Percentiles rank a stretch among this genome's conserved stretches.
These are phyloP conservation scores for Pteria penguin DNA, from an alignment of 2,888 invertebrate species.

Conservation along the genomic window DNA sequence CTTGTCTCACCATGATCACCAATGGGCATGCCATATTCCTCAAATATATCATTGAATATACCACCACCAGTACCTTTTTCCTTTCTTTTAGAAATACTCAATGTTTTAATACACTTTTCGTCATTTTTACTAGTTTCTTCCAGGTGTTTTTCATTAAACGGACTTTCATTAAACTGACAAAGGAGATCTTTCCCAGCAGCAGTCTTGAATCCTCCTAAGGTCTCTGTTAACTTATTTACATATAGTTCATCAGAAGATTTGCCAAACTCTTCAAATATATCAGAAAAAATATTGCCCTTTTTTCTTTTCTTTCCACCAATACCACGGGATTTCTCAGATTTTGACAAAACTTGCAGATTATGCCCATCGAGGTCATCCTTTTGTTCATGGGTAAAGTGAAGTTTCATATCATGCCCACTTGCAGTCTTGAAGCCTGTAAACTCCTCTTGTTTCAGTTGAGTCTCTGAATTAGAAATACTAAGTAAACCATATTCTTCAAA, in stretches of 20 bases:
- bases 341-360: too few relatives aligned
- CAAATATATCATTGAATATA: constrained; percentile 27
- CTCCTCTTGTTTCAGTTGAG: not conserved
- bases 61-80: not conserved
- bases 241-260: not conserved
- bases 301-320: too few relatives aligned
- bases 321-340: too few relatives aligned
- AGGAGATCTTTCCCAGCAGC: constrained; percentile 22
- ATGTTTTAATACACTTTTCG: too few relatives aligned
- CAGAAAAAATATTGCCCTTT: not conserved
- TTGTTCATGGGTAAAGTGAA: too few relatives aligned
- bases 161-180: too few relatives aligned
- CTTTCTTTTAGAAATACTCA: too few relatives aligned
- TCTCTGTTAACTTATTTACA: not conserved
- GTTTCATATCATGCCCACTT: not conserved
- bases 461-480: not conserved
- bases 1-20: not conserved
- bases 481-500: constrained; percentile 18
- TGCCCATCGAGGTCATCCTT: too few relatives aligned
- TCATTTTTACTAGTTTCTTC: too few relatives aligned
- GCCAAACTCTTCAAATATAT: not conserved
- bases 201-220: constrained; percentile 24
- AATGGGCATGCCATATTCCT: not conserved
- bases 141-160: too few relatives aligned
- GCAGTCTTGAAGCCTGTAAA: not conserved